Evolutionary conservation across 1,140 invertebrate species (phyloP), one percentile per base, ranked within the genome.

Genomic region (Bombus confusus): DNA sequence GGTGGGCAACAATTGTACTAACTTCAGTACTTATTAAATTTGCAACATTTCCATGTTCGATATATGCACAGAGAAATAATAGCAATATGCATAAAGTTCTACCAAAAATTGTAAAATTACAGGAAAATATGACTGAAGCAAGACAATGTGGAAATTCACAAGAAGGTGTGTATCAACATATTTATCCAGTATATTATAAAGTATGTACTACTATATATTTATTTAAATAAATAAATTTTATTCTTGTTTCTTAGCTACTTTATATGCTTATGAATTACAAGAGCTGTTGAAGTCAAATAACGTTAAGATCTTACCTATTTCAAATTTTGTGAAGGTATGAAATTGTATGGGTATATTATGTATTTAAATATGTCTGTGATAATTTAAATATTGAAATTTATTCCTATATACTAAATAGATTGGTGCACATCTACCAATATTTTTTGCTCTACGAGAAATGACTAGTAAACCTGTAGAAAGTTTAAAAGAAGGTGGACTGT

Each of bases 341-440:
- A 47, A 3, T 66, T 66, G 6, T 28, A 68, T 34, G 3, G 1
- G 13, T 34, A 15, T 31, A 39, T 10, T 13, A 64, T 9, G 28
- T 34, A 85, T 5, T 22, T 13, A 34, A 13, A 22, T 3, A 31
- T 28, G 2, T 64, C 3, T 59, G n/a, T 41, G 2, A 76, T 47
- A 25, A 39, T 68, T 62, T 52, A 43, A 77, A 80, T 71, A 79
- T 43, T 78, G 52, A 85, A 66, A 34, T 13, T 72, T 76, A 71
- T 80, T 31, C 69, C 75, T 88, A 80, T 88, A 77, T 80, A 75
- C 87, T 89, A 86, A 91, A 90, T 81, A 98, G 97, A 95, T 97
- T 18, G 98, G 98, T 1, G 93, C 99, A 12, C 99, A 99, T 93
- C 94, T 99, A 64, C 98, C 98, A 13, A 98, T 99, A 92, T 99